Evolutionary conservation across 92 coral and sea anemone species (phyloP).

Genomic region (Blastomussa wellsi): DNA sequence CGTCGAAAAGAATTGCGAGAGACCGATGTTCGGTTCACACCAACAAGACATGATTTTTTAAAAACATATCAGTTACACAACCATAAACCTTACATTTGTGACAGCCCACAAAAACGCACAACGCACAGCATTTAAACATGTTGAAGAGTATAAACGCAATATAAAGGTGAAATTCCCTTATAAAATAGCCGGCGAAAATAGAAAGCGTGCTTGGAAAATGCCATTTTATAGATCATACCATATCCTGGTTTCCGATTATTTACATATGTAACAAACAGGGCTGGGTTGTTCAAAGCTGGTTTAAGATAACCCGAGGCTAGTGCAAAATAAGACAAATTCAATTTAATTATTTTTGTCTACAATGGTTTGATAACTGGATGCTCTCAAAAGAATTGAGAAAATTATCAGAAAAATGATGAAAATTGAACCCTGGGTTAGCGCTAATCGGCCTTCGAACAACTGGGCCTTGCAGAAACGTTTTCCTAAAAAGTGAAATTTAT

Average conservation of each 20-base stretch:
- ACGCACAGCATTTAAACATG: neutral
- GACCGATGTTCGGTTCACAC: neutral
- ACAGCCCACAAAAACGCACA: neutral
- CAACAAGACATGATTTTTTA: neutral
- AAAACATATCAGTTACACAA: neutral
- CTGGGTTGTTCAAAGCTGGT: too few species aligned
- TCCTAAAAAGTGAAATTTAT: neutral
- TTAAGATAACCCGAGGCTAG: too few species aligned
- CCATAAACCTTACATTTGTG: neutral
- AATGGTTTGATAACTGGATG: too few species aligned
- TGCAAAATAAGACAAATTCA: too few species aligned
- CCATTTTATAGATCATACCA: neutral
- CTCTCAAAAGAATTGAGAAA: too few species aligned
- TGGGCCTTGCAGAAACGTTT: too few species aligned
- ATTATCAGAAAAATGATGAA: too few species aligned
- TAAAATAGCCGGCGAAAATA: neutral
- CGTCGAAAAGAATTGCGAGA: neutral
- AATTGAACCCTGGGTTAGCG: too few species aligned
- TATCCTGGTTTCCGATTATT: constrained; percentile 4
- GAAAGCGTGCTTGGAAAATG: neutral
- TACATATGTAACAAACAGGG: constrained; percentile 15
- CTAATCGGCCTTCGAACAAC: too few species aligned
- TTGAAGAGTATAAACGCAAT: neutral
- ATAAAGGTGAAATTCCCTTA: neutral
- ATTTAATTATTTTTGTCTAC: too few species aligned